phyloP scores from a whole-genome alignment of 2,113 vertebrate species.

The Larimichthys crocea region DNA sequence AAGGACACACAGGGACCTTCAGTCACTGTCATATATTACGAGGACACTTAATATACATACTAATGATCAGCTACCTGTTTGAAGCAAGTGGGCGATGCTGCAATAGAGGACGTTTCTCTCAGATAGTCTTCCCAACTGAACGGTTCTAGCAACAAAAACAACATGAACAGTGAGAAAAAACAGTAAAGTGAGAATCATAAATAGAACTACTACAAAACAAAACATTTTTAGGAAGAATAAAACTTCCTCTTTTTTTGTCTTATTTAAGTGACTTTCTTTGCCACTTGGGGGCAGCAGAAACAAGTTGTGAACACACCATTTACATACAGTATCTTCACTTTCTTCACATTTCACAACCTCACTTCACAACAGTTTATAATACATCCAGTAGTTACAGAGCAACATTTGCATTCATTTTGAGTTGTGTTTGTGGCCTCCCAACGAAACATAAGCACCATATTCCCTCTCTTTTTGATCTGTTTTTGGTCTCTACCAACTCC shows the following conservation, averaged over 20 bases:
- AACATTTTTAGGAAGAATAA: neutral
- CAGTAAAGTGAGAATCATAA: neutral
- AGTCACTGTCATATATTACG: neutral
- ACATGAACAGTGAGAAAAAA: neutral
- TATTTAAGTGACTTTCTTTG: neutral
- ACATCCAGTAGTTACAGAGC: neutral
- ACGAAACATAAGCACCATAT: neutral
- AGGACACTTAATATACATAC: neutral
- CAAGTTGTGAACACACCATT: neutral
- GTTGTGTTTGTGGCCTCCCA: neutral
- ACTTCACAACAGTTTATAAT: no score
- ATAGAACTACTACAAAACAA: neutral
- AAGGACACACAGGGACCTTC: constrained; percentile 19
- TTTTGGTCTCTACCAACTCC: neutral
- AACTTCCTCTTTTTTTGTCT: neutral
- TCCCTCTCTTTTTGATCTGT: neutral
- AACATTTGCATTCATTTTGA: neutral
- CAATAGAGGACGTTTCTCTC: constrained; percentile 89
- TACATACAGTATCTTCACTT: no score
- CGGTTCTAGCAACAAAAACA: constrained; percentile 77
- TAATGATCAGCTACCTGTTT: constrained; percentile 88
- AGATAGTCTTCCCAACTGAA: constrained; percentile 96
- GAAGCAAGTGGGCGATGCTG: constrained; percentile 91
- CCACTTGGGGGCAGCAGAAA: neutral
- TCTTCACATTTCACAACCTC: neutral